Conservation (phyloP, 2,797 vertebrate genomes). For the Cryptoprocta ferox region DNA sequence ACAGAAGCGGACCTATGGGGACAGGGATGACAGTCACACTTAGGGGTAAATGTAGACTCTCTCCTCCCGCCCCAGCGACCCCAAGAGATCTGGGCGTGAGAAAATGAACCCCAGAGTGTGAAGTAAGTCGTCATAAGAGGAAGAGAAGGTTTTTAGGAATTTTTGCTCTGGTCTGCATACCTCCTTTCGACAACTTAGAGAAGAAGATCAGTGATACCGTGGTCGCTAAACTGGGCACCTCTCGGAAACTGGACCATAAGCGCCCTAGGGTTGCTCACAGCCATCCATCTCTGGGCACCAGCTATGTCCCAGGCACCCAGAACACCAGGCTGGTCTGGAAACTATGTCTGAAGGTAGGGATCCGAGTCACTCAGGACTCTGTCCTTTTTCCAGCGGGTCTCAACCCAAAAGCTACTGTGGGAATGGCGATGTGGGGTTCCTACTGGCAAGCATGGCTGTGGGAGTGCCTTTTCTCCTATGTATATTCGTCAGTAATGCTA, state of each 20-base stretch:
- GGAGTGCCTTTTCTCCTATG: too few relatives aligned
- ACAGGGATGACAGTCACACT: too few relatives aligned
- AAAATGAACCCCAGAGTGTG: neutral
- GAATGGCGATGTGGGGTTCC: neutral
- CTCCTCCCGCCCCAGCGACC: rapidly evolving
- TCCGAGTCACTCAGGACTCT: neutral
- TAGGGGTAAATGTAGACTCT: neutral
- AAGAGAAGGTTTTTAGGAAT: neutral
- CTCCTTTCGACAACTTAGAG: neutral
- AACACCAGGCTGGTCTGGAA: neutral
- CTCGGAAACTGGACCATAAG: neutral
- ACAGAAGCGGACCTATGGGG: neutral
- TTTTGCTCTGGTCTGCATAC: neutral
- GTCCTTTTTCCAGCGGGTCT: neutral
- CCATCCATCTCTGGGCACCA: neutral
- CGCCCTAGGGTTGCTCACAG: neutral
- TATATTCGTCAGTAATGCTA: neutral
- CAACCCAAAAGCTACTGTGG: neutral
- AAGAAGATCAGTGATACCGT: neutral
- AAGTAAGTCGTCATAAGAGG: neutral
- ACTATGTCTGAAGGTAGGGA: neutral
- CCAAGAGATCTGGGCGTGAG: neutral
- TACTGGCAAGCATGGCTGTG: neutral
- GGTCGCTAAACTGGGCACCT: neutral
- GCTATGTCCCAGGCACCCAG: neutral